Conservation (phyloP, 37 sponge, comb jelly and placozoan genomes). For the Spongilla lacustris region DNA sequence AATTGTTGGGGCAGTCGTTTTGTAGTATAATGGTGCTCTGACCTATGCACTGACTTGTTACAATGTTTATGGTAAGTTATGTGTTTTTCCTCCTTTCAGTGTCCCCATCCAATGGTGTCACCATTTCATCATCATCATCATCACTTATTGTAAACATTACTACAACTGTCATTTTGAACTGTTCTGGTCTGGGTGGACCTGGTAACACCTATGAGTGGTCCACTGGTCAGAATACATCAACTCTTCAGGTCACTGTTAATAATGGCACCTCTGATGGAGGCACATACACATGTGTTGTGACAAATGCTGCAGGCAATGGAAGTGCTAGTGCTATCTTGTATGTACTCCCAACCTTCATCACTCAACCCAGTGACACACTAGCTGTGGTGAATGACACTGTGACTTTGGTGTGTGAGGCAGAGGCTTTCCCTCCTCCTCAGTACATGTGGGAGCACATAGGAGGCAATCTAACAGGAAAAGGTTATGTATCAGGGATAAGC, state of each 20-base stretch:
- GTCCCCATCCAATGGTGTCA: conserved; percentile 35
- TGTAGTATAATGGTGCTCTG: too few relatives aligned
- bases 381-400: conserved; percentile 4
- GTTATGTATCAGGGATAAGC: not conserved
- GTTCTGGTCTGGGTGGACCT: conserved; percentile 62
- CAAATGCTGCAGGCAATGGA: conserved; percentile 65
- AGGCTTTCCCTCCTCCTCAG: conserved; percentile 38
- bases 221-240: not conserved
- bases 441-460: conserved; percentile 26
- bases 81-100: conserved; percentile 9
- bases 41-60: too few relatives aligned
- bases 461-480: too few relatives aligned
- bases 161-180: conserved; percentile 24
- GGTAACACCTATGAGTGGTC: conserved; percentile 41
- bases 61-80: too few relatives aligned
- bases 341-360: conserved; percentile 17
- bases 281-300: conserved; percentile 55
- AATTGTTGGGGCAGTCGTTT: too few relatives aligned
- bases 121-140: conserved; percentile 26
- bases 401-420: conserved; percentile 44
- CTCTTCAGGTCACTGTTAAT: not conserved
- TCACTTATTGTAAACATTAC: not conserved
- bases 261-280: conserved; percentile 64
- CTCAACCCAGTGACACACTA: not conserved
- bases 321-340: conserved; percentile 12